A percentile compares a stretch with the other conserved stretches of the same genome.
Evolutionary conservation across 1,140 invertebrate genomes (phyloP).

Genomic region (Drosophila lowei): DNA sequence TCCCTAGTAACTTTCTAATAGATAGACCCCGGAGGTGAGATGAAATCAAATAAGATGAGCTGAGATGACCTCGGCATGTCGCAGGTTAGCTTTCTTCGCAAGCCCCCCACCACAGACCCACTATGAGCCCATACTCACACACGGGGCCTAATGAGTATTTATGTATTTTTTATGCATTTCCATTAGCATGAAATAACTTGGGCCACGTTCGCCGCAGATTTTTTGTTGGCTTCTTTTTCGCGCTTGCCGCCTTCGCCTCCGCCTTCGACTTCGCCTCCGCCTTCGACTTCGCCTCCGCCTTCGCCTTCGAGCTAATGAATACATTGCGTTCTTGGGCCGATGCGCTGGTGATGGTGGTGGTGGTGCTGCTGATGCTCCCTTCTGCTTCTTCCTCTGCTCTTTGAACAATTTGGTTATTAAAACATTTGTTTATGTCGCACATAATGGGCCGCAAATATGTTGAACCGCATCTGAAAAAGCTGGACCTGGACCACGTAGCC

Average conservation of each 20-base stretch:
- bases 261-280: not conserved
- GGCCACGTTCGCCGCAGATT: not conserved
- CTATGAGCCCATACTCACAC: conserved; percentile 8
- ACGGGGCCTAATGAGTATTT: conserved; percentile 70
- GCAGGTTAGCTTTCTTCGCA: conserved; percentile 54
- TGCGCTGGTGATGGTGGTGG: conserved; percentile 5
- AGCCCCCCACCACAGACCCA: conserved; percentile 5
- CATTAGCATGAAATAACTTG: conserved; percentile 64
- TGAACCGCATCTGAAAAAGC: conserved; percentile 1
- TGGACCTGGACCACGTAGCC: too few species aligned
- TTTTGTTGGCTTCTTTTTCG: conserved; percentile 26
- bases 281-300: conserved; percentile 7
- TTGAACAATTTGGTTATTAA: conserved; percentile 78
- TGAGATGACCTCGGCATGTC: conserved; percentile 32
- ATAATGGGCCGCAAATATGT: conserved; percentile 64
- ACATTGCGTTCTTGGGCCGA: conserved; percentile 27
- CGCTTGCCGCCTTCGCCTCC: conserved; percentile 9
- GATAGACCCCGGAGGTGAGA: conserved; percentile 52
- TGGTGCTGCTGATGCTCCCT: not conserved
- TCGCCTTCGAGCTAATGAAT: conserved; percentile 54
- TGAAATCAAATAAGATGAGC: not conserved
- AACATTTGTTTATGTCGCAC: conserved; percentile 75
- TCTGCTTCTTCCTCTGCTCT: conserved; percentile 34
- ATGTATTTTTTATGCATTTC: conserved; percentile 77
- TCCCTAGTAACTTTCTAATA: conserved; percentile 67